Percentiles rank a stretch among this genome's conserved stretches.
Conservation (phyloP, 30 jellyfish, hydroid and myxozoan genomes). For the Chironex yamaguchii region DNA sequence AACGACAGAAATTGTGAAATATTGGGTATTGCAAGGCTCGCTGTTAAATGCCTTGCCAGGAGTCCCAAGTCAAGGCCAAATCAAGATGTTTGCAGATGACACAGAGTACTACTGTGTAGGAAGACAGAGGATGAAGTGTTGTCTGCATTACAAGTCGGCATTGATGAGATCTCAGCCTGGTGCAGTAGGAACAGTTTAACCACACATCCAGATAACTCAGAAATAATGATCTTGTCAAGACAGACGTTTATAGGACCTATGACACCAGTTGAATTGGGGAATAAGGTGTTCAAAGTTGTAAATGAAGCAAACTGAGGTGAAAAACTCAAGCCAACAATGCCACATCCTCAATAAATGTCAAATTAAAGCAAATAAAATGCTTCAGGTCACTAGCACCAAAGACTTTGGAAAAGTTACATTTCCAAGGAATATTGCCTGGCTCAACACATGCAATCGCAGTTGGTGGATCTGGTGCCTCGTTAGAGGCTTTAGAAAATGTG, state of each 20-base stretch:
- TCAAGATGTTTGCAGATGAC: constrained; percentile 57
- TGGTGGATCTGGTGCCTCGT: constrained; percentile 38
- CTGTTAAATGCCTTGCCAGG: constrained; percentile 27
- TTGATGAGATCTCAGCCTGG: constrained; percentile 47
- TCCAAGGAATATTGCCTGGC: constrained; percentile 52
- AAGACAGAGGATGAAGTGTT: constrained; percentile 54
- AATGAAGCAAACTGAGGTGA: constrained; percentile 37
- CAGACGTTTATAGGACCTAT: constrained; percentile 41
- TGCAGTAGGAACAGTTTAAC: constrained; percentile 51
- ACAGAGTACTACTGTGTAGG: constrained; percentile 66
- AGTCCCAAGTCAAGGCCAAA: constrained; percentile 14
- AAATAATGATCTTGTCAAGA: constrained; percentile 38
- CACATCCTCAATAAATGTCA: constrained; percentile 25
- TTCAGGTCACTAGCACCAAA: constrained; percentile 35
- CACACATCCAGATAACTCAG: constrained; percentile 40
- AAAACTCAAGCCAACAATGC: constrained; percentile 37
- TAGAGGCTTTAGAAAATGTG: not conserved
- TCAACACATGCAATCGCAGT: constrained; percentile 43
- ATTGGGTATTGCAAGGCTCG: constrained; percentile 69
- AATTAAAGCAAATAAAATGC: constrained; percentile 25
- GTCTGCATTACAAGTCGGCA: constrained; percentile 20
- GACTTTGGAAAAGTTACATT: constrained; percentile 37
- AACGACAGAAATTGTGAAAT: constrained; percentile 2
- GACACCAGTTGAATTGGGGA: constrained; percentile 23
- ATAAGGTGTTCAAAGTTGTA: constrained; percentile 21